These are phyloP conservation scores for Lates japonicus DNA, from an alignment of 2,797 vertebrate genomes.

Conservation along the genomic window DNA sequence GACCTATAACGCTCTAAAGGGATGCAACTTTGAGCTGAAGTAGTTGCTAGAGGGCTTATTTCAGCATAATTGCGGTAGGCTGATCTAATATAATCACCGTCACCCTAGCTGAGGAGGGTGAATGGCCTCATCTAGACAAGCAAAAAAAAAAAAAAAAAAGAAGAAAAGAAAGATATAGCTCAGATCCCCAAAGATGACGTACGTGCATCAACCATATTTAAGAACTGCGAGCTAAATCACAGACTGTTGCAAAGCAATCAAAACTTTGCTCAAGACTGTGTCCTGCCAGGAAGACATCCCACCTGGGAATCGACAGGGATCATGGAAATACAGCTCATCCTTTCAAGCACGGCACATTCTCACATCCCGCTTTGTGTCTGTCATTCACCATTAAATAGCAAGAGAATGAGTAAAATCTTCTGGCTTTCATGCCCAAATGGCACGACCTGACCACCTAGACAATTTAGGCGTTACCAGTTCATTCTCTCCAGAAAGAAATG, in stretches of 20 bases:
- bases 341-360: conserved; percentile 46
- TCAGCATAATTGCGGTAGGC: conserved; percentile 58
- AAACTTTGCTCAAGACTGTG: conserved; percentile 46
- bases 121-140: conserved; percentile 40
- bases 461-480: conserved; percentile 30
- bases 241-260: conserved; percentile 61
- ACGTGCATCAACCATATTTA: conserved; percentile 58
- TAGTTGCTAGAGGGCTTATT: conserved; percentile 46
- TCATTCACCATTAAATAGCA: conserved; percentile 54
- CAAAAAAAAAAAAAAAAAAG: conserved; percentile 20
- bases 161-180: conserved; percentile 30
- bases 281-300: conserved; percentile 52
- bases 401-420: conserved; percentile 47
- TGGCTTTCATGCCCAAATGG: conserved; percentile 28
- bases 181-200: conserved; percentile 46
- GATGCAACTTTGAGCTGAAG: conserved; percentile 62
- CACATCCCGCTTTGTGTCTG: conserved; percentile 38
- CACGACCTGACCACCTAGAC: conserved; percentile 66
- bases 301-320: conserved; percentile 70
- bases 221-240: conserved; percentile 61
- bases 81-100: conserved; percentile 54
- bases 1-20: conserved; percentile 36
- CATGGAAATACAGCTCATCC: conserved; percentile 63
- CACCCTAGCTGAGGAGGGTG: conserved; percentile 36
- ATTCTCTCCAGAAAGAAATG: conserved; percentile 43